A percentile compares a stretch with the other conserved stretches of the same genome.
phyloP scores from a whole-genome alignment of 2,113 vertebrate species.

The Rhombomys opimus region DNA sequence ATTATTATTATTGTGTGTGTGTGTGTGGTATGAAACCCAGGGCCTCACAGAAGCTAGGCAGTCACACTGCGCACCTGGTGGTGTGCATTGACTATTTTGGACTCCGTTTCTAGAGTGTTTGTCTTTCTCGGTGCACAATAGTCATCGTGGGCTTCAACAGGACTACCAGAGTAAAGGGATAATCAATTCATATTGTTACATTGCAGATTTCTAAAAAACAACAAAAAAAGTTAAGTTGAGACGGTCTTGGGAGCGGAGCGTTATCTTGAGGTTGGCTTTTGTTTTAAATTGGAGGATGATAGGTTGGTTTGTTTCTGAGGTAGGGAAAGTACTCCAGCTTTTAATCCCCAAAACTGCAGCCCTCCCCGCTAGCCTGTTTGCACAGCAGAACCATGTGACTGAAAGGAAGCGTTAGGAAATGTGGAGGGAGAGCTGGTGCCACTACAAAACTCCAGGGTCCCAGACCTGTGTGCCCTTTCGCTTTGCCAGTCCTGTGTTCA shows the following conservation, averaged over 20 bases:
- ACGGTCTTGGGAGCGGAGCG: background rate
- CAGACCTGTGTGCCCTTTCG: accelerated
- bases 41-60: background rate
- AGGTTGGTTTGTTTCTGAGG: background rate
- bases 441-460: background rate
- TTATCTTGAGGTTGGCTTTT: constrained; percentile 18
- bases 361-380: background rate
- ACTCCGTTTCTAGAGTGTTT: background rate
- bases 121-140: background rate
- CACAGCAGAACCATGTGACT: background rate
- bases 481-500: background rate
- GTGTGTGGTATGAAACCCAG: background rate
- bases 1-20: background rate
- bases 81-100: background rate
- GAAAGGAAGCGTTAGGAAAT: background rate
- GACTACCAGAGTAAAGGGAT: background rate
- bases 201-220: background rate
- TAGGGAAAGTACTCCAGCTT: background rate
- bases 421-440: background rate
- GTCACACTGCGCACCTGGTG: background rate
- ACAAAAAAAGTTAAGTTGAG: background rate
- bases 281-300: background rate
- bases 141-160: background rate
- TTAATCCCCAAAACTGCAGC: background rate
- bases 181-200: background rate